phyloP scores from a whole-genome alignment of 2,113 vertebrate species.

The Eira barbara region DNA sequence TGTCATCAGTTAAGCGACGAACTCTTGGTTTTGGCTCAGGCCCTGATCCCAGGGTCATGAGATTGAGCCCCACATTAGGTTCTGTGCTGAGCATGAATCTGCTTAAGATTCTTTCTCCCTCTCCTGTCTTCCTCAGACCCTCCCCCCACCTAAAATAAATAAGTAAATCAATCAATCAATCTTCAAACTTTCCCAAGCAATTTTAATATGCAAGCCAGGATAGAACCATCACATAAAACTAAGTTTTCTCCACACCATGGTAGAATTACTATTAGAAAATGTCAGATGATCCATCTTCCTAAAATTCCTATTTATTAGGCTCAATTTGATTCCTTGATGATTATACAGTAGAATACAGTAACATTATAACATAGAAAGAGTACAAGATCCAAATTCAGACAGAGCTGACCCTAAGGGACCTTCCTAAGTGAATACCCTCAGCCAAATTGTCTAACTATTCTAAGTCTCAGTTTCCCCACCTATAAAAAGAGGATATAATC shows the following conservation, averaged over 20 bases:
- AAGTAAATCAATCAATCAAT: neutral
- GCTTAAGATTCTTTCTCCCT: neutral
- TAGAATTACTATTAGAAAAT: neutral
- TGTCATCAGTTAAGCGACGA: neutral
- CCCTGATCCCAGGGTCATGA: neutral
- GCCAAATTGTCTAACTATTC: neutral
- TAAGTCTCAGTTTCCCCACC: neutral
- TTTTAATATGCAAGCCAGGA: neutral
- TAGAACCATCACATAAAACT: neutral
- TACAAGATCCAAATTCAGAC: neutral
- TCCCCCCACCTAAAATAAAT: neutral
- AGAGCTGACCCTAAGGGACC: neutral
- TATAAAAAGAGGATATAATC: neutral
- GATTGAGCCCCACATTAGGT: neutral
- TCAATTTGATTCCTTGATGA: neutral
- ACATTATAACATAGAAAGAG: neutral
- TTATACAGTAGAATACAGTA: neutral
- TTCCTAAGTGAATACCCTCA: neutral
- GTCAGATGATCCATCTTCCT: neutral
- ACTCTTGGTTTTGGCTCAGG: neutral
- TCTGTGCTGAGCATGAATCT: rapidly evolving
- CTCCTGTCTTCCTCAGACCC: neutral
- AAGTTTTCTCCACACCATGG: neutral
- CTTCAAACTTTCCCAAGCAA: neutral
- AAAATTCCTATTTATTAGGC: neutral